These are phyloP conservation scores for Eupithecia centaureata DNA, from an alignment of 2,888 invertebrate species.

Conservation along the genomic window DNA sequence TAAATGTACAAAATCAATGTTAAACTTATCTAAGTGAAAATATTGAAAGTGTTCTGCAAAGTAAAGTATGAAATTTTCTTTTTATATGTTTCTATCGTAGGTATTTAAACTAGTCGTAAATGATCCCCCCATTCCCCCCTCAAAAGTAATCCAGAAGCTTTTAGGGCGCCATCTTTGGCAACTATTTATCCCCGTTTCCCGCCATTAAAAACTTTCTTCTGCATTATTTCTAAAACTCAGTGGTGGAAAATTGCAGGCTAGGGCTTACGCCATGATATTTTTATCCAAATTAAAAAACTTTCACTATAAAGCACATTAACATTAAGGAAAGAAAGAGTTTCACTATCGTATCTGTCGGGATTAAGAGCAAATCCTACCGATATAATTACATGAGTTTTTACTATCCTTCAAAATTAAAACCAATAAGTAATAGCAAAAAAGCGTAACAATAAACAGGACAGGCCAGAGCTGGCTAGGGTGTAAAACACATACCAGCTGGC, in stretches of 20 bases:
- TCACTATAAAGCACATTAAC: no score
- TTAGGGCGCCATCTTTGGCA: constrained; percentile 25
- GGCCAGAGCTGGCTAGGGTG: not conserved
- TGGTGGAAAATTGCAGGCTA: constrained; percentile 36
- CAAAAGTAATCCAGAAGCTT: constrained; percentile 25
- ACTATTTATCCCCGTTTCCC: constrained; percentile 23
- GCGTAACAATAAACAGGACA: not conserved
- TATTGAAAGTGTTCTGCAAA: not conserved
- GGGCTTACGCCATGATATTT: constrained; percentile 11
- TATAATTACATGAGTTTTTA: not conserved
- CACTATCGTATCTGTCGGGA: no score
- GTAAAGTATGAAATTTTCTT: not conserved
- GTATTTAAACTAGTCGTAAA: not conserved
- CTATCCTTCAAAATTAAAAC: not conserved
- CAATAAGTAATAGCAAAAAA: not conserved
- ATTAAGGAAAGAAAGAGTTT: no score
- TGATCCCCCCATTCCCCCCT: not conserved
- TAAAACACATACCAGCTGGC: constrained; percentile 2
- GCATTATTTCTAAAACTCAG: constrained; percentile 37
- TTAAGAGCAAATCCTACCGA: not conserved
- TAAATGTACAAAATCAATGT: not conserved
- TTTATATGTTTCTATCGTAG: not conserved
- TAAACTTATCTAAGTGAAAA: not conserved
- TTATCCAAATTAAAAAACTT: no score
- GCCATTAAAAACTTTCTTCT: constrained; percentile 31